Evolutionary conservation across 2,797 vertebrate genomes (phyloP).

Genomic region (Hydrocynus forskahlii): DNA sequence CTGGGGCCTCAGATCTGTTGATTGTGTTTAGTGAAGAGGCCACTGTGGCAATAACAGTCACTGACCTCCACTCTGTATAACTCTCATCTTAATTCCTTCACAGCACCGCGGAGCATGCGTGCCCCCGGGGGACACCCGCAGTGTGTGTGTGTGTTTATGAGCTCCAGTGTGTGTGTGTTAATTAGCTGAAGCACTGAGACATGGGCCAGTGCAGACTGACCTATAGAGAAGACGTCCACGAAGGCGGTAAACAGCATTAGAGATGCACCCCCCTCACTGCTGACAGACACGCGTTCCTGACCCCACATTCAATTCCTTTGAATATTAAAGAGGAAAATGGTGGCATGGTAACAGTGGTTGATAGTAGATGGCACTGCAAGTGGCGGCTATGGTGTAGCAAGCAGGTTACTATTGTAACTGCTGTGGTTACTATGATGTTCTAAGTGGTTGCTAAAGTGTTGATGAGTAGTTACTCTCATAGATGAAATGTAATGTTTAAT

Average conservation of each 20-base stretch:
- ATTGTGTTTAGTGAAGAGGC: slow-evolving; percentile 35
- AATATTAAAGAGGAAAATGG: not conserved
- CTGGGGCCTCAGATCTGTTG: slow-evolving; percentile 9
- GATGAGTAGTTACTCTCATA: no score
- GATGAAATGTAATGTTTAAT: no score
- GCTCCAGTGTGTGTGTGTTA: slow-evolving; percentile 42
- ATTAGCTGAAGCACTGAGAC: slow-evolving; percentile 44
- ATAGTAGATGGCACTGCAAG: no score
- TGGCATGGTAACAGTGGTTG: no score
- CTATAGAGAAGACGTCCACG: slow-evolving; percentile 2
- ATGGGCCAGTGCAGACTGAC: slow-evolving; percentile 21
- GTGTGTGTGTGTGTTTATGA: not conserved
- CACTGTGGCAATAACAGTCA: slow-evolving; percentile 25
- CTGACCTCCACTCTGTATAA: slow-evolving; percentile 32
- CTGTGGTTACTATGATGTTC: no score
- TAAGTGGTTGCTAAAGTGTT: no score
- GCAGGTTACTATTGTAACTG: no score
- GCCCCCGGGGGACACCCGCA: not conserved
- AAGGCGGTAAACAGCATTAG: slow-evolving; percentile 30
- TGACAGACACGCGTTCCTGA: not conserved
- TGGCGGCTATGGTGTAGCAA: no score
- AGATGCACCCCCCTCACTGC: not conserved
- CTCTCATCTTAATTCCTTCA: slow-evolving; percentile 43
- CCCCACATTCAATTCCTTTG: not conserved
- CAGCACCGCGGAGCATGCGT: slow-evolving; percentile 17